phyloP scores from a whole-genome alignment of 2,113 vertebrate genomes.

The Eclectus roratus region DNA sequence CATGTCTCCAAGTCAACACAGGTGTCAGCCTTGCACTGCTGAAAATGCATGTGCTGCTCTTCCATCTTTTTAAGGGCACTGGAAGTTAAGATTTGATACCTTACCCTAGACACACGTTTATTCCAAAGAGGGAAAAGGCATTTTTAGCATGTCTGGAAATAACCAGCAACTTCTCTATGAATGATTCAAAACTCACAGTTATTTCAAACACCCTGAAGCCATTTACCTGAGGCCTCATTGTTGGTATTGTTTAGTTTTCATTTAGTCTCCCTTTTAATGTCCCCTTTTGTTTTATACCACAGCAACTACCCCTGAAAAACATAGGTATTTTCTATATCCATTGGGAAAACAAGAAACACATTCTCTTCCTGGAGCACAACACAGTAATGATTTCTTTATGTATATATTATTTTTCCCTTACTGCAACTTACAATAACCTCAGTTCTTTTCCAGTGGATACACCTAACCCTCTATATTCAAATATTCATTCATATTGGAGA shows the following conservation, averaged over 20 bases:
- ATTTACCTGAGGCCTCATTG: neutral
- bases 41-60: neutral
- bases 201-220: neutral
- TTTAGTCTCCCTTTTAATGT: neutral
- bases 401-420: neutral
- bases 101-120: neutral
- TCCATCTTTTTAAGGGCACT: neutral
- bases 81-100: neutral
- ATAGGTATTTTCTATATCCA: neutral
- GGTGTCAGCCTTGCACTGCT: neutral
- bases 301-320: neutral
- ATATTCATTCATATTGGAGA: neutral
- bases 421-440: neutral
- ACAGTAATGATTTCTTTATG: neutral
- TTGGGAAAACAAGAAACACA: neutral
- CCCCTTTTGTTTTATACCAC: neutral
- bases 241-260: neutral
- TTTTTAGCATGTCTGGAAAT: neutral
- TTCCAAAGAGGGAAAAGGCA: neutral
- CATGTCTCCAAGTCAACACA: neutral
- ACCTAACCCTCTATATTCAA: neutral
- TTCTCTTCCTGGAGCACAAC: neutral
- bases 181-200: neutral
- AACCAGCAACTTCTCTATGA: neutral
- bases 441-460: neutral